Evolutionary conservation across 2,113 vertebrate genomes (phyloP), one percentile per base, ranked within the genome.

Genomic region (Semicossyphus pulcher): DNA sequence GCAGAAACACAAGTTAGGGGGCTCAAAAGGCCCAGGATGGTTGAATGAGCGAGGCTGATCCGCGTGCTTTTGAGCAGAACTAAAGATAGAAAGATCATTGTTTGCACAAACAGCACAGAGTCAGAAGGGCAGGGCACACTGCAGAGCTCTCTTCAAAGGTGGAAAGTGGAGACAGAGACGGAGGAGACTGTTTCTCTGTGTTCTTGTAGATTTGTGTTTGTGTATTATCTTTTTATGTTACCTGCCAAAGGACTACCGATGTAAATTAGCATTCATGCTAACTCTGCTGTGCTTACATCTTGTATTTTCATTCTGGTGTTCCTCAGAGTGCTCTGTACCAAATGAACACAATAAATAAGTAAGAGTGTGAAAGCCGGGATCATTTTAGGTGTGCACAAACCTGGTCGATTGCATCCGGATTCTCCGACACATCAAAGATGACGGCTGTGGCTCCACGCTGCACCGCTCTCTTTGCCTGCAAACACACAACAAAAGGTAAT

Each of bases 401-500:
- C 95, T 99, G 97, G 89, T 99, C 97, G 48, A 99, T 98, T 84
- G 98, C 98, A 76, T 99, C 97, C 39, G 97, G 98, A 80, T 99
- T 99, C 93, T 99, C 98, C 0, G 98, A 99, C 68, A 99, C 97
- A 67, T 99, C 98, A 69, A 99, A 99, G 94, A 99, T 99, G 89
- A 99, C 97, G 0, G 98, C 98, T 0, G 97, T 99, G 44, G 98
- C 98, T 83, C 98, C 98, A 51, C 97, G 94, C 88, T 99, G 97
- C 18, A 99, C 96, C 1, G 98, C 98, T 86, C 97, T 92, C 91
- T 96, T 99, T 11, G 98, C 98, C 98, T 99, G 93, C 59, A 72
- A 52, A 71, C 67, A 78, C 72, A 86, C 9, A 83, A 21, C 29
- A 61, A 25, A 63, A 45, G 59, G 18, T 2, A 7, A 54, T 36